A percentile compares a stretch with the other conserved stretches of the same genome.
Evolutionary conservation across 2,888 invertebrate genomes (phyloP).

Genomic region (Chrysopilus asiliformis): DNA sequence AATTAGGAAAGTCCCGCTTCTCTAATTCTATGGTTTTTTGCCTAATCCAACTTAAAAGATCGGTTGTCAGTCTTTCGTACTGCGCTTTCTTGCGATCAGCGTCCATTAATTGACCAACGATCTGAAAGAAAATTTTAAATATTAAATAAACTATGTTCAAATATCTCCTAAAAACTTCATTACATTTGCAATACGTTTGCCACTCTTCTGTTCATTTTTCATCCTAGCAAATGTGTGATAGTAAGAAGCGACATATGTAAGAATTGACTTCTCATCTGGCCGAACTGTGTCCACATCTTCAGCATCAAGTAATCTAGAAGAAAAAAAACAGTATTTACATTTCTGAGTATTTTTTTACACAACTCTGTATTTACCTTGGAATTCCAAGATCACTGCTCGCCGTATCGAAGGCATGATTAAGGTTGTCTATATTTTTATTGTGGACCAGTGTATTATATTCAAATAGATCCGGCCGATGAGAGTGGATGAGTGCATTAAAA

Average conservation of each 20-base stretch:
- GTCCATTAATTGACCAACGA: slow-evolving; percentile 92
- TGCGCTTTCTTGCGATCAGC: slow-evolving; percentile 82
- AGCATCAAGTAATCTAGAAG: slow-evolving; percentile 67
- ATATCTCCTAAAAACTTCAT: slow-evolving; percentile 22
- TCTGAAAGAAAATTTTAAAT: slow-evolving; percentile 35
- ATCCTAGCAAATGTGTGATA: slow-evolving; percentile 98
- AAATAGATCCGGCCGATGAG: slow-evolving; percentile 92
- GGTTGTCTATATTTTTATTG: slow-evolving; percentile 79
- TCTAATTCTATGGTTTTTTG: slow-evolving; percentile 70
- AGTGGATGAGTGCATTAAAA: slow-evolving; percentile 96
- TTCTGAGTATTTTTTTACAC: neutral
- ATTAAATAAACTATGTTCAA: slow-evolving; percentile 3
- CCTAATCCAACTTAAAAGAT: slow-evolving; percentile 88
- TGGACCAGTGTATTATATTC: slow-evolving; percentile 70
- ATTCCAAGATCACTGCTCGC: slow-evolving; percentile 90
- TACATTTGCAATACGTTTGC: slow-evolving; percentile 92
- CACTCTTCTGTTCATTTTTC: slow-evolving; percentile 98
- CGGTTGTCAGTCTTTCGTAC: slow-evolving; percentile 72
- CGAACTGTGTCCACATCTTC: slow-evolving; percentile 91
- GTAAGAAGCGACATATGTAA: slow-evolving; percentile 97
- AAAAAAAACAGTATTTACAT: neutral
- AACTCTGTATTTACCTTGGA: slow-evolving; percentile 39
- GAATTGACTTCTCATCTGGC: slow-evolving; percentile 96
- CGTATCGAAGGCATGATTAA: slow-evolving; percentile 95
- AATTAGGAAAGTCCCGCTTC: slow-evolving; percentile 83